phyloP scores from a whole-genome alignment of 1,140 invertebrate species.

The Holotrichia oblita region DNA sequence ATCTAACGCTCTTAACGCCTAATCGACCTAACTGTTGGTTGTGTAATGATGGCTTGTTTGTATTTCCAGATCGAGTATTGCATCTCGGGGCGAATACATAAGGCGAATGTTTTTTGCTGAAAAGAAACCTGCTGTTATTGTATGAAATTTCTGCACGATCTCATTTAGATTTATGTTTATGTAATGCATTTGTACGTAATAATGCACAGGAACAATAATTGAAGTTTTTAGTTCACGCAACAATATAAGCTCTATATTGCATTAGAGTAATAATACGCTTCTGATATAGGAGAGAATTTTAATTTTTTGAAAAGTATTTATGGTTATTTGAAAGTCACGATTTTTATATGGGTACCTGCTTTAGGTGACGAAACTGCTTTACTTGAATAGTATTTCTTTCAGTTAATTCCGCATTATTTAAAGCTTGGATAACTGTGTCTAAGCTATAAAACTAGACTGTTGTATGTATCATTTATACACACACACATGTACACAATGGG shows the following conservation, averaged over 20 bases:
- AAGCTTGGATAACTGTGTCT: too few relatives aligned
- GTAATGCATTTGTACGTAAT: constrained; percentile 2
- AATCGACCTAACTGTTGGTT: constrained; percentile 16
- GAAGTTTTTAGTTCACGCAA: constrained; percentile 5
- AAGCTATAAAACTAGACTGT: too few relatives aligned
- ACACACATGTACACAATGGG: too few relatives aligned
- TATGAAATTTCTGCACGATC: constrained; percentile 23
- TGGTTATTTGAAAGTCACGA: background rate
- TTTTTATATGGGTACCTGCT: background rate
- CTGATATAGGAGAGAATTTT: too few relatives aligned
- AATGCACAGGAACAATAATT: background rate
- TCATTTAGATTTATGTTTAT: constrained; percentile 22
- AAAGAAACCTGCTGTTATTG: background rate
- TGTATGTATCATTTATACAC: too few relatives aligned
- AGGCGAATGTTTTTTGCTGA: constrained; percentile 6
- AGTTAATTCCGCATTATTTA: too few relatives aligned
- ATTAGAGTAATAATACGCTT: background rate
- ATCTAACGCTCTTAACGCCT: background rate
- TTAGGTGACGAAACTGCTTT: background rate
- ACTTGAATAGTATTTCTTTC: too few relatives aligned
- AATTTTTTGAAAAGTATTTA: background rate
- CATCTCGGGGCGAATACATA: background rate
- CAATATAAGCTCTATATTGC: background rate
- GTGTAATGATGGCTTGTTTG: constrained; percentile 29
- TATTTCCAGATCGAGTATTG: constrained; percentile 6